Base-by-base conservation (phyloP, 2,113 vertebrate species). In the Aptenodytes forsteri region DNA sequence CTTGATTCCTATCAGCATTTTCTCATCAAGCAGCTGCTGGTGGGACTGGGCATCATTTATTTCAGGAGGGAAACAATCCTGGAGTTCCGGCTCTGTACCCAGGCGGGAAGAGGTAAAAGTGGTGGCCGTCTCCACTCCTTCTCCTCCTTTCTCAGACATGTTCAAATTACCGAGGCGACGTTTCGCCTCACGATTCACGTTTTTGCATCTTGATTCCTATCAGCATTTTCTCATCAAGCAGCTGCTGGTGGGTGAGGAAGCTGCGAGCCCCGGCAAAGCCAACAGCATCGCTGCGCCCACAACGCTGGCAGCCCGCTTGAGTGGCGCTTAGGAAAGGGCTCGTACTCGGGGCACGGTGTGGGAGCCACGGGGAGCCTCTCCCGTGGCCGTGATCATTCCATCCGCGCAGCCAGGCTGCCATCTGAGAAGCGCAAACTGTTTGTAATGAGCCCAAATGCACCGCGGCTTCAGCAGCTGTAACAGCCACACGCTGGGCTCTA, bases 381-480 rank as follows among this genome's bases (percentile, higher is more conserved):
- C 52, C 8, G 5, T 5, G 7, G 38, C 47, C 6, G 3, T 1
- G 2, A 20, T 29, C 1, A 0, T 10, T 40, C 47, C 62, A 8
- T 34, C 36, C 47, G 26, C 2, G 2, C 1, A 6, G 40, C 38
- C 54, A 40, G 23, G 77, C 54, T 55, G 83, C 47, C 4, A 6
- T 26, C 8, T 3, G 62, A 29, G 56, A 49, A 15, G 42, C 13
- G 2, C n/a, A 62, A 76, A 44, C 62, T 22, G 15, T 34, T 54
- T 52, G 40, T 20, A 26, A 42, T 1, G 36, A 70, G 32, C 22
- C 77, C 47, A 29, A 82, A 69, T 4, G 7, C 4, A 3, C 46
- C 18, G 4, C 2, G 7, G 62, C 77, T 42, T 62, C 84, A 42
- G 84, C 70, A 59, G 52, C 72, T 18, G 72, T 15, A 58, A 21